Evolutionary conservation across 2,797 vertebrate species (phyloP).

Genomic region (Halcyon badia): DNA sequence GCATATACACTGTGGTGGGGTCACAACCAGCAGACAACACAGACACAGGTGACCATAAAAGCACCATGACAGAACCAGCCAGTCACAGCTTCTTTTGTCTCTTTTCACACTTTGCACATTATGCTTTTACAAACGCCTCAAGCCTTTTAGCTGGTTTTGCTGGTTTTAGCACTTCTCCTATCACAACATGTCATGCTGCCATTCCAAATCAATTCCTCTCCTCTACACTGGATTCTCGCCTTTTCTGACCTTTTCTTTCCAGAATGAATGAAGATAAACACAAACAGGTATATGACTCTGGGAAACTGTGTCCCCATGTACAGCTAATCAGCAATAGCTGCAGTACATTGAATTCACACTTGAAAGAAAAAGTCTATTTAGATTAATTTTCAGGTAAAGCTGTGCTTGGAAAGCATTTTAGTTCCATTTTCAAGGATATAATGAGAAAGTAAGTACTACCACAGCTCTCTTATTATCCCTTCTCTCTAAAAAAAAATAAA

Average conservation of each 20-base stretch:
- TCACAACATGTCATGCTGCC: background rate
- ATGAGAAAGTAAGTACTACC: background rate
- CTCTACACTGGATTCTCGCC: background rate
- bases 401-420: background rate
- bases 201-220: slow-evolving; percentile 18
- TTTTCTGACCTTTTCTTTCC: slow-evolving; percentile 35
- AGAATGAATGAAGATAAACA: slow-evolving; percentile 17
- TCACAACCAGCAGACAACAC: fast-evolving
- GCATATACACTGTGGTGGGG: too few species aligned
- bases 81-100: slow-evolving; percentile 1
- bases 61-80: background rate
- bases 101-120: slow-evolving; percentile 2
- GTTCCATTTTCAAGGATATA: background rate
- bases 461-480: background rate
- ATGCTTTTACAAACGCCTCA: background rate
- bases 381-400: background rate
- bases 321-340: background rate
- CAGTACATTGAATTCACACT: background rate
- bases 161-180: slow-evolving; percentile 34
- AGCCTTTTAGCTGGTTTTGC: background rate
- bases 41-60: background rate
- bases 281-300: background rate
- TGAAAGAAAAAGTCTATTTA: background rate
- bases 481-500: background rate
- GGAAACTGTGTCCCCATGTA: background rate